Conservation (phyloP, 2,888 invertebrate species). For the Phaedon cochleariae region DNA sequence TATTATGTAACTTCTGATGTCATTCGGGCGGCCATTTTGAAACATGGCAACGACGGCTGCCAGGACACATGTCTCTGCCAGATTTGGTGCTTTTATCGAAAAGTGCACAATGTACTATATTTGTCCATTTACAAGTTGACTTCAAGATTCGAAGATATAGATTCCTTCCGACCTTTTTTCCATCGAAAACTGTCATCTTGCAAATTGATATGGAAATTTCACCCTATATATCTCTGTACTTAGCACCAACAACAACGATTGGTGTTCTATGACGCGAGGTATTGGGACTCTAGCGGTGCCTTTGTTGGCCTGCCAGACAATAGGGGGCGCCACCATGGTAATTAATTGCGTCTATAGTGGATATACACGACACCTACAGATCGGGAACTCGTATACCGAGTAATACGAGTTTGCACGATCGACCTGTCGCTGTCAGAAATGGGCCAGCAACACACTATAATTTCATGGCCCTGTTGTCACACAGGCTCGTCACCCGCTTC, state of each 20-base stretch:
- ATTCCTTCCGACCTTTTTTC: too few species aligned
- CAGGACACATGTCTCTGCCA: too few species aligned
- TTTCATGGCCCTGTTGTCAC: not conserved
- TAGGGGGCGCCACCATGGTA: not conserved
- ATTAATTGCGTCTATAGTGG: not conserved
- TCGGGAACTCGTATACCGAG: not conserved
- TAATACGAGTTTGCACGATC: not conserved
- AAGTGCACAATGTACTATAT: too few species aligned
- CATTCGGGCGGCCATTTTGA: too few species aligned
- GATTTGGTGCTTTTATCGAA: too few species aligned
- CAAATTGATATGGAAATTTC: too few species aligned
- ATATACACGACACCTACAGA: not conserved
- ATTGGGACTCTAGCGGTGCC: not conserved
- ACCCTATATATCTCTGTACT: too few species aligned
- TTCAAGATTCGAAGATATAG: too few species aligned
- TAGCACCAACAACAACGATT: not conserved
- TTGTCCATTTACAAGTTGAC: too few species aligned
- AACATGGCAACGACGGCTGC: too few species aligned
- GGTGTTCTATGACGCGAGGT: not conserved
- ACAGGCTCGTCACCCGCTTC: not conserved
- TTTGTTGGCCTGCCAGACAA: not conserved
- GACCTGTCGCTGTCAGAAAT: not conserved
- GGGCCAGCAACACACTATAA: not conserved
- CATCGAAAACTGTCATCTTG: too few species aligned
- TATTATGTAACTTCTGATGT: too few species aligned